Conservation (phyloP, 30 jellyfish, hydroid and myxozoan genomes). For the Cassiopea andromeda region DNA sequence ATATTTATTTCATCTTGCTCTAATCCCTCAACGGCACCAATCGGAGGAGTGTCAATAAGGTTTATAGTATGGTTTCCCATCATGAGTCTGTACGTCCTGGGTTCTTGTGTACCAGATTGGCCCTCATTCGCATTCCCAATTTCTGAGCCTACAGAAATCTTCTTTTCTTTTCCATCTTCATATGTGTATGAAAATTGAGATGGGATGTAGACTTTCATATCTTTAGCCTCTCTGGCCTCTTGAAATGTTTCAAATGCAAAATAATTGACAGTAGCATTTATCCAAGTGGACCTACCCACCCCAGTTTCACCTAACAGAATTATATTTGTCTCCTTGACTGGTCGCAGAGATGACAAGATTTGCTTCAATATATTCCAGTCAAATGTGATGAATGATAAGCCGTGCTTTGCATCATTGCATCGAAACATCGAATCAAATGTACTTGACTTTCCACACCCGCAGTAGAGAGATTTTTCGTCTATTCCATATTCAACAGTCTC, state of each 20-base stretch:
- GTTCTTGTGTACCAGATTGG: conserved; percentile 77
- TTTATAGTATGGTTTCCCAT: conserved; percentile 50
- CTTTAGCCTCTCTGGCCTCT: not conserved
- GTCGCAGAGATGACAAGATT: not conserved
- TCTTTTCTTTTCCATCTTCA: conserved; percentile 47
- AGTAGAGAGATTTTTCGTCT: not conserved
- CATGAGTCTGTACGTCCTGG: conserved; percentile 55
- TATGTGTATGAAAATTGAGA: conserved; percentile 64
- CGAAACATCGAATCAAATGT: not conserved
- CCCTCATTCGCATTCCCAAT: conserved; percentile 63
- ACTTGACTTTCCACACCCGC: not conserved
- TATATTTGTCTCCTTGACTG: not conserved
- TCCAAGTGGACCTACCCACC: not conserved
- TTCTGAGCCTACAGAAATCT: conserved; percentile 30
- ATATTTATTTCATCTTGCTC: conserved; percentile 73
- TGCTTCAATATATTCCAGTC: not conserved
- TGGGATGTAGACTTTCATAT: not conserved
- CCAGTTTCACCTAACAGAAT: not conserved
- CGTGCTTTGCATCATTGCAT: not conserved
- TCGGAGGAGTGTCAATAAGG: conserved; percentile 76
- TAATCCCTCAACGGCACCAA: conserved; percentile 78
- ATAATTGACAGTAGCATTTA: not conserved
- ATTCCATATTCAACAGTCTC: not conserved
- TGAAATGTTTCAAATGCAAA: not conserved
- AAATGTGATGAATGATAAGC: not conserved